These are phyloP conservation scores for Heteractis magnifica DNA, from an alignment of 92 coral and sea anemone species.

Conservation along the genomic window DNA sequence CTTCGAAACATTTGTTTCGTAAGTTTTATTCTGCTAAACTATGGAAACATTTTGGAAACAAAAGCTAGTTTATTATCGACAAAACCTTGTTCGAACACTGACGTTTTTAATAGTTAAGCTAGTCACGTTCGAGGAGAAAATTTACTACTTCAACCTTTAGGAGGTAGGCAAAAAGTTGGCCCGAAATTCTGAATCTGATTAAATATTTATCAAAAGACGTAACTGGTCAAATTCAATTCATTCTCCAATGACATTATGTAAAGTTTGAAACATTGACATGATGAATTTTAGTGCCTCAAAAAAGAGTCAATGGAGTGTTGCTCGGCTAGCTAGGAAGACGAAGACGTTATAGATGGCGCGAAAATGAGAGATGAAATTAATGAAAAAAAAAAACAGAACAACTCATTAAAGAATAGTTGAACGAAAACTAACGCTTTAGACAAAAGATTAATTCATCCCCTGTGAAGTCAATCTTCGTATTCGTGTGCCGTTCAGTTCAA, in stretches of 20 bases:
- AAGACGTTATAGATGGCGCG: neutral
- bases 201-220: neutral
- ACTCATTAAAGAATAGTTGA: neutral
- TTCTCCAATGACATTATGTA: neutral
- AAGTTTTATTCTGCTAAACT: no score
- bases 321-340: neutral
- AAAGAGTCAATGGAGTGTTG: neutral
- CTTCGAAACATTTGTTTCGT: no score
- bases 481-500: conserved; percentile 3
- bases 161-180: neutral
- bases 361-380: neutral
- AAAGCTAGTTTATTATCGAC: no score
- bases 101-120: neutral
- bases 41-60: no score
- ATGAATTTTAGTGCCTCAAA: neutral
- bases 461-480: conserved; percentile 3
- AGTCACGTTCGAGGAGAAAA: neutral
- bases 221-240: neutral
- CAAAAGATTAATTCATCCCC: neutral
- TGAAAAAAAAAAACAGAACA: neutral
- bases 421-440: neutral
- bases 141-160: neutral
- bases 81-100: no score
- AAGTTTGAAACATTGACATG: neutral
- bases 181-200: neutral